These are phyloP conservation scores for Malthinus flaveolus DNA, from an alignment of 2,888 invertebrate genomes.

Conservation along the genomic window DNA sequence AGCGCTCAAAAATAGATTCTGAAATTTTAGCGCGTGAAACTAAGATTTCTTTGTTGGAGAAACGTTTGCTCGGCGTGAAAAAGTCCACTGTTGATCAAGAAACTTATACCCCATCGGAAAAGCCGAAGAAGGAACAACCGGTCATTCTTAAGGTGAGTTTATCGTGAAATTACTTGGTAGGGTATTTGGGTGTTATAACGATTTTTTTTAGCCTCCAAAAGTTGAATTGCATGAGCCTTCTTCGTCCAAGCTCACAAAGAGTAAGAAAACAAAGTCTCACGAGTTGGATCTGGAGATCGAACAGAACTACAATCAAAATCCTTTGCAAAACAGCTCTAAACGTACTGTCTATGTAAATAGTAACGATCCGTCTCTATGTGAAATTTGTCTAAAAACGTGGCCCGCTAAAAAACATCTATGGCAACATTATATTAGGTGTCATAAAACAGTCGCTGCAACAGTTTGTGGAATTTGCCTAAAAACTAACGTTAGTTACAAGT, in stretches of 20 bases:
- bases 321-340: constrained; percentile 47
- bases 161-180: background rate
- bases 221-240: constrained; percentile 4
- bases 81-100: background rate
- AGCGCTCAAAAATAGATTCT: constrained; percentile 13
- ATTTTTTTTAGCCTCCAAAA: constrained; percentile 4
- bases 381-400: constrained; percentile 64
- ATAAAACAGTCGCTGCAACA: constrained; percentile 60
- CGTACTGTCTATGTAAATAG: constrained; percentile 61
- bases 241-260: constrained; percentile 11
- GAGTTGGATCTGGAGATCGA: constrained; percentile 31
- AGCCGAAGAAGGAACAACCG: too few species aligned
- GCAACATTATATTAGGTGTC: constrained; percentile 63
- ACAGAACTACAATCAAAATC: constrained; percentile 32
- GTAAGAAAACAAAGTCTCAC: constrained; percentile 14
- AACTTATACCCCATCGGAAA: too few species aligned
- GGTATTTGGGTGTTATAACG: too few species aligned
- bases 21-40: constrained; percentile 26
- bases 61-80: constrained; percentile 44
- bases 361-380: constrained; percentile 55
- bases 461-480: constrained; percentile 64
- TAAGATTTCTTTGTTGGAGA: constrained; percentile 48
- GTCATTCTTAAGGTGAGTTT: background rate
- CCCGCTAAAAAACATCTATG: constrained; percentile 64
- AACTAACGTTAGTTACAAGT: constrained; percentile 57